Conservation (phyloP, 2,797 vertebrate species). For the Melanotaenia pygmaea region DNA sequence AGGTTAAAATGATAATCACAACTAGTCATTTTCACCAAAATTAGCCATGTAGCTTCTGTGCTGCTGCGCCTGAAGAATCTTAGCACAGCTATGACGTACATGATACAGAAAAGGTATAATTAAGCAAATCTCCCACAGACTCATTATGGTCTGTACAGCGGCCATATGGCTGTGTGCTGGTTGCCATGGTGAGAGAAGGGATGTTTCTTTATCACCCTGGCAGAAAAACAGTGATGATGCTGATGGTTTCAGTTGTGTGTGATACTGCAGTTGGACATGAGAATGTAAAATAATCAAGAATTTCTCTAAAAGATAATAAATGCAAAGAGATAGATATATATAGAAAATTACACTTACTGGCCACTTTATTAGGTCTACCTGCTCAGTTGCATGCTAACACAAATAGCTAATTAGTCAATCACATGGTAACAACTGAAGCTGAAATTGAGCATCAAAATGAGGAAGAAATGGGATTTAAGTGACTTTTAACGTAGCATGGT, state of each 20-base stretch:
- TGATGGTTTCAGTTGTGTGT: constrained; percentile 38
- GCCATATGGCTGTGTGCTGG: constrained; percentile 68
- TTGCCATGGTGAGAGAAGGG: constrained; percentile 63
- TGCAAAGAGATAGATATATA: background rate
- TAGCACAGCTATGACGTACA: constrained; percentile 15
- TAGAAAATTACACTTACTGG: too few species aligned
- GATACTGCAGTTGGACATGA: constrained; percentile 15
- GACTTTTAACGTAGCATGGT: too few species aligned
- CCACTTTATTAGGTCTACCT: too few species aligned
- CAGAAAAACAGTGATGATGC: constrained; percentile 25
- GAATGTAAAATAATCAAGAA: constrained; percentile 30
- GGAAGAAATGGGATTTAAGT: too few species aligned
- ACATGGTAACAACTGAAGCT: too few species aligned
- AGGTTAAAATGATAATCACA: background rate
- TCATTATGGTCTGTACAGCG: constrained; percentile 65
- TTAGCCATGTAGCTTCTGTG: background rate
- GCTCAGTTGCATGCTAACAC: too few species aligned
- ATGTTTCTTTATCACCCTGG: constrained; percentile 13
- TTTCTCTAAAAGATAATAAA: background rate
- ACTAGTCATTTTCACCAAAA: background rate
- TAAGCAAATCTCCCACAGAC: constrained; percentile 69
- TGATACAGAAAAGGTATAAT: constrained; percentile 66
- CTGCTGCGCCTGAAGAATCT: constrained; percentile 23
- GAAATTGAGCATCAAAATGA: too few species aligned
- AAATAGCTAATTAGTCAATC: too few species aligned